Evolutionary conservation across 2,888 invertebrate genomes (phyloP).

Genomic region (Macrophya alboannulata): DNA sequence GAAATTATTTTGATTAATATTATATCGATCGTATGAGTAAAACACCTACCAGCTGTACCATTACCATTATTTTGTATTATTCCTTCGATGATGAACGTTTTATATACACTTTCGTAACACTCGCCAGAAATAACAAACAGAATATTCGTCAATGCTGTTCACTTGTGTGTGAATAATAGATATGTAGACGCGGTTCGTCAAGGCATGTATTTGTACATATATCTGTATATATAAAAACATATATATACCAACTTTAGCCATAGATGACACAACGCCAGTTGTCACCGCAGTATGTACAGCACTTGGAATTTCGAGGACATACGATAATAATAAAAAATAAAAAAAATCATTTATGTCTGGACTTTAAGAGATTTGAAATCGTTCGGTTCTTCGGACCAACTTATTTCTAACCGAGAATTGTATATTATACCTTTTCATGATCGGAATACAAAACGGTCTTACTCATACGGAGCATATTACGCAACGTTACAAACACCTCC

Average conservation of each 20-base stretch:
- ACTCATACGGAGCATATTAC: neutral
- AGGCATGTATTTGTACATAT: neutral
- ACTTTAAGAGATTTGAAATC: slow-evolving; percentile 1
- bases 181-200: slow-evolving; percentile 14
- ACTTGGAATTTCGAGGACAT: slow-evolving; percentile 41
- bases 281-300: neutral
- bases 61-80: neutral
- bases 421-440: neutral
- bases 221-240: too few relatives aligned
- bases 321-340: slow-evolving; percentile 2
- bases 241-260: neutral
- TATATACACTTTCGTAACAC: slow-evolving; percentile 28
- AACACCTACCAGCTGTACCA: neutral
- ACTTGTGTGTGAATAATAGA: slow-evolving; percentile 35
- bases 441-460: slow-evolving; percentile 4
- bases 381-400: neutral
- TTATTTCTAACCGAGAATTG: neutral
- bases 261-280: slow-evolving; percentile 23
- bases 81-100: neutral
- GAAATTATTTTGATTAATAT: neutral
- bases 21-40: too few relatives aligned
- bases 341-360: slow-evolving; percentile 18
- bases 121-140: slow-evolving; percentile 46
- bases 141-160: slow-evolving; percentile 17
- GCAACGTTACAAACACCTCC: slow-evolving; percentile 11